Conservation (phyloP, 2,888 invertebrate genomes). For the Silvanus unidentatus region DNA sequence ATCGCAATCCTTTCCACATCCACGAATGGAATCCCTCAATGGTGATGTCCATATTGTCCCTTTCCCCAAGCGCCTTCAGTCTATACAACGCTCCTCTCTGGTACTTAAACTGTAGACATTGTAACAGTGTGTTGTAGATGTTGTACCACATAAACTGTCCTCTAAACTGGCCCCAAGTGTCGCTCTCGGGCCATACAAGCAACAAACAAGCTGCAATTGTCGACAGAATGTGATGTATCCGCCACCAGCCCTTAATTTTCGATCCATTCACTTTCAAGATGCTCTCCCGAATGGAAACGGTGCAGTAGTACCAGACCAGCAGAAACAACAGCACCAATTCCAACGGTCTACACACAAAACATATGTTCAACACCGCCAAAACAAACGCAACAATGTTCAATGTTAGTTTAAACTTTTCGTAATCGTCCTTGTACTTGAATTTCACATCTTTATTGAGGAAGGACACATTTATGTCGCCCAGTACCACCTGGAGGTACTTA, state of each 20-base stretch:
- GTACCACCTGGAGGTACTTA: constrained; percentile 80
- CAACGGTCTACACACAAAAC: constrained; percentile 55
- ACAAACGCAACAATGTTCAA: constrained; percentile 84
- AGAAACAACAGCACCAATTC: constrained; percentile 85
- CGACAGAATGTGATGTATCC: constrained; percentile 94
- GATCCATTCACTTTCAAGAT: constrained; percentile 98
- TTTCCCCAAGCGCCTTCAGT: constrained; percentile 80
- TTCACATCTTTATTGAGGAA: constrained; percentile 90
- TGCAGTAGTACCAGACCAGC: constrained; percentile 99
- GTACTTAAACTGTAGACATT: constrained; percentile 56
- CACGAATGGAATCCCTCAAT: constrained; percentile 98
- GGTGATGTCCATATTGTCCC: constrained; percentile 99
- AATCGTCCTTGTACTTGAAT: constrained; percentile 90
- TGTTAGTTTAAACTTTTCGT: constrained; percentile 93
- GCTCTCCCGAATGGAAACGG: constrained; percentile 94
- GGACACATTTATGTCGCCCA: constrained; percentile 93
- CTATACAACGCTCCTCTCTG: constrained; percentile 63
- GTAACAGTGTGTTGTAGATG: constrained; percentile 76
- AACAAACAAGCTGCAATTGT: constrained; percentile 89
- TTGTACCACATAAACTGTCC: constrained; percentile 90
- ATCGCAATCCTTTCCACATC: constrained; percentile 98
- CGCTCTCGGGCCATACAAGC: constrained; percentile 93
- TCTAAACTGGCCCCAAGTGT: constrained; percentile 82
- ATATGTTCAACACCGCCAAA: constrained; percentile 67
- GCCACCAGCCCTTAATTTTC: constrained; percentile 95